These are phyloP conservation scores for Caenorhabditis tropicalis DNA, from an alignment of 1,140 invertebrate genomes.

Conservation along the genomic window DNA sequence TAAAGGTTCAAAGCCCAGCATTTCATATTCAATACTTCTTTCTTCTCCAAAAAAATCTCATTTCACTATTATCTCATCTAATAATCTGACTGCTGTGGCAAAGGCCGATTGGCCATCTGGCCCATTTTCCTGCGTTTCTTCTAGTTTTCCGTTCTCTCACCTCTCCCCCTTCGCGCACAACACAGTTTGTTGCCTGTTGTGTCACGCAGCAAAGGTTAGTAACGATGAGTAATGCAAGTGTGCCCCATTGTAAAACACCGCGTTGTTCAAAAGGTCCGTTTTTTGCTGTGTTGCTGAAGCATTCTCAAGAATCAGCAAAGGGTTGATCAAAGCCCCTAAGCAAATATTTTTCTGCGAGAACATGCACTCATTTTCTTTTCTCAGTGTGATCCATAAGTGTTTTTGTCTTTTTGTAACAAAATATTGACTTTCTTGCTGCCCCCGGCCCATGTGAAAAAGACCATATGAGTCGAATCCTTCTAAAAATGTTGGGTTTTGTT, in stretches of 20 bases:
- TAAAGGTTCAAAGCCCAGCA: too few species aligned
- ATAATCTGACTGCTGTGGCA: too few species aligned
- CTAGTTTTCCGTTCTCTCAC: too few species aligned
- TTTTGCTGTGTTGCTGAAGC: background rate
- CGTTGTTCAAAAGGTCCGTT: background rate
- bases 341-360: conserved; percentile 6
- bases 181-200: background rate
- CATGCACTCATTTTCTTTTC: conserved; percentile 20
- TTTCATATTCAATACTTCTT: too few species aligned
- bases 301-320: background rate
- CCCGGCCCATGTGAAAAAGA: too few species aligned
- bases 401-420: conserved; percentile 1
- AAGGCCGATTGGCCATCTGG: too few species aligned
- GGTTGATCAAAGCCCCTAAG: conserved; percentile 1
- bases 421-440: background rate
- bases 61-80: too few species aligned
- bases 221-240: background rate
- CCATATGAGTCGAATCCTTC: too few species aligned
- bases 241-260: background rate
- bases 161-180: background rate
- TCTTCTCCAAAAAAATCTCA: too few species aligned
- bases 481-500: too few species aligned
- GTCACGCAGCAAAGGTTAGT: background rate
- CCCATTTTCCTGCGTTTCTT: too few species aligned
- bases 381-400: background rate